A percentile compares a stretch with the other conserved stretches of the same genome.
These are phyloP conservation scores for Emydoidea blandingii DNA, from an alignment of 2,797 vertebrate species.

Conservation along the genomic window DNA sequence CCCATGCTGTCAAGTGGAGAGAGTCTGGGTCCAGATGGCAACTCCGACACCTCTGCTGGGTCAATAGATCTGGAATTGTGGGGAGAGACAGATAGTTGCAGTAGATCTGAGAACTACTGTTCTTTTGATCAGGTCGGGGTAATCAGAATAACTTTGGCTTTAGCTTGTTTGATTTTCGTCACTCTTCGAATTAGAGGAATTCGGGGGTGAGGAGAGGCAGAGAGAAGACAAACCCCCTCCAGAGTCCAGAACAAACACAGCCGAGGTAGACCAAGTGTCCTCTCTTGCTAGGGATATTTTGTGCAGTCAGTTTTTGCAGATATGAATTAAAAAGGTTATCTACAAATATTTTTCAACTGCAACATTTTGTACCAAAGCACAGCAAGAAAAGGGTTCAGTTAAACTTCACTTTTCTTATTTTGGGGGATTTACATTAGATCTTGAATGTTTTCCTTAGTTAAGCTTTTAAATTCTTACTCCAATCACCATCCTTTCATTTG, in stretches of 20 bases:
- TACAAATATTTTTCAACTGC: neutral
- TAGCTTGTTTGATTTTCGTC: neutral
- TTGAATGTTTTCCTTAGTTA: neutral
- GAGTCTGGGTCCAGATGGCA: neutral
- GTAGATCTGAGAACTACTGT: neutral
- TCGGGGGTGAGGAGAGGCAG: neutral
- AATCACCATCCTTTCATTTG: neutral
- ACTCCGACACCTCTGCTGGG: neutral
- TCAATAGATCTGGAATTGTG: neutral
- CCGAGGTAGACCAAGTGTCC: neutral
- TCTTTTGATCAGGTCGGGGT: neutral
- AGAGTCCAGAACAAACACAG: neutral
- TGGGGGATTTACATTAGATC: neutral
- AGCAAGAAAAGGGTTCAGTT: neutral
- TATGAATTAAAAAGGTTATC: neutral
- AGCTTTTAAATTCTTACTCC: neutral
- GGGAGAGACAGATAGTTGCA: neutral
- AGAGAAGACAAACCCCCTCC: neutral
- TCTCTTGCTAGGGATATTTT: neutral
- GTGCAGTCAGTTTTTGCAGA: neutral
- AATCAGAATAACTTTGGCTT: neutral
- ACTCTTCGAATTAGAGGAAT: neutral
- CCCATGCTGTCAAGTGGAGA: neutral
- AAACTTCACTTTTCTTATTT: neutral
- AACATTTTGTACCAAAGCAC: neutral